Percentiles rank a stretch among this genome's conserved stretches.
Evolutionary conservation across 2,113 vertebrate genomes (phyloP).

Genomic region (Esox niger): DNA sequence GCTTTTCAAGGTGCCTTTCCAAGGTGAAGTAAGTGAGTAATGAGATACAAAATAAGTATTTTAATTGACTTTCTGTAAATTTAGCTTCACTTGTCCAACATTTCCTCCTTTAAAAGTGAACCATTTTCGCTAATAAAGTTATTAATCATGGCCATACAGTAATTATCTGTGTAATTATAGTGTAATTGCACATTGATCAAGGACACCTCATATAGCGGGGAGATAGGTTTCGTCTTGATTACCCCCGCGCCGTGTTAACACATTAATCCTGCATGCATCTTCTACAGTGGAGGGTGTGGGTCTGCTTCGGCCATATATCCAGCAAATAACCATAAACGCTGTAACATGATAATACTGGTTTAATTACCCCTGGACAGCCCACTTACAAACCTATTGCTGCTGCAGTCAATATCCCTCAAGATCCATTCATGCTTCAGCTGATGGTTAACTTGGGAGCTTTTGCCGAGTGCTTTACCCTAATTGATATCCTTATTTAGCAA

Average conservation of each 20-base stretch:
- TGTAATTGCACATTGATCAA: slow-evolving; percentile 77
- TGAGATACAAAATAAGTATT: slow-evolving; percentile 73
- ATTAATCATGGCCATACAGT: slow-evolving; percentile 78
- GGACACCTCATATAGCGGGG: slow-evolving; percentile 60
- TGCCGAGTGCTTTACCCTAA: slow-evolving; percentile 77
- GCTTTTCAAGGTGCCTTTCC: slow-evolving; percentile 78
- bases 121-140: slow-evolving; percentile 77
- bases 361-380: slow-evolving; percentile 81
- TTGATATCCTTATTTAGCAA: slow-evolving; percentile 82
- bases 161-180: slow-evolving; percentile 78
- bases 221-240: slow-evolving; percentile 38
- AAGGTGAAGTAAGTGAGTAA: slow-evolving; percentile 77
- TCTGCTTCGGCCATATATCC: slow-evolving; percentile 27
- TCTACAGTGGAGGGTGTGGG: not conserved
- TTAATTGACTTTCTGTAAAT: slow-evolving; percentile 78
- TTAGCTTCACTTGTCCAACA: slow-evolving; percentile 68
- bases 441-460: slow-evolving; percentile 81
- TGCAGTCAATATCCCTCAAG: slow-evolving; percentile 80
- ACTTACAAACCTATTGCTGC: slow-evolving; percentile 79
- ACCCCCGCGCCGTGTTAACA: slow-evolving; percentile 38
- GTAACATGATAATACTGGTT: slow-evolving; percentile 78
- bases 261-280: slow-evolving; percentile 14
- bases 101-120: slow-evolving; percentile 68
- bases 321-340: slow-evolving; percentile 64
- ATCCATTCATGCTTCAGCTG: slow-evolving; percentile 77